Base-by-base conservation (phyloP, 2,888 invertebrate species). In the Melieria picta region DNA sequence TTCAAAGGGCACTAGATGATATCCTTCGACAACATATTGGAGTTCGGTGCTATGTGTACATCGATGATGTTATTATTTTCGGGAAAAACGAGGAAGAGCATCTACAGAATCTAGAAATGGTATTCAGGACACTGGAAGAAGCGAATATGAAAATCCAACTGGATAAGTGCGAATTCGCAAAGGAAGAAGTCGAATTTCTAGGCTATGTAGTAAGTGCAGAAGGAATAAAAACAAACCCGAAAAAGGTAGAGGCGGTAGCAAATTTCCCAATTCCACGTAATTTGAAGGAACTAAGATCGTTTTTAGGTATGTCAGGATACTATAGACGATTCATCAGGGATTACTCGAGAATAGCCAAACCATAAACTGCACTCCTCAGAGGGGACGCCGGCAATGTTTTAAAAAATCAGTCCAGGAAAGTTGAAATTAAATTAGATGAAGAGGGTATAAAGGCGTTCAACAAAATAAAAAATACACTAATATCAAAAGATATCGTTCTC, bases 401-500 rank as follows among this genome's bases (percentile, higher is more conserved):
- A 7, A 57, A 57, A 57, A 57, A 57, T 57, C 30, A 57, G 57
- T 57, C 13, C 9, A 13, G 16, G 57, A 57, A 57, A 13, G 42
- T 57, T 1, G 57, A 57, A 57, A 57, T 57, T 30, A 57, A 57
- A 57, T 16, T 57, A n/a, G 16, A 57, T 5, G 5, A 16, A 57
- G 57, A 57, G 42, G 57, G 7, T 57, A 9, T 57, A 57, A 16
- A 57, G 4, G 13, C 16, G 9, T 57, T 57, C 30, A 30, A 30
- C 30, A 30, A 30, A 30, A 30, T 30, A 30, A 30, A 30, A 30
- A 30, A 3, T 30, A 30, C 30, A 30, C 30, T 30, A 3, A 30
- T 30, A 30, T 30, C 30, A 30, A 30, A 30, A 30, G 30, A 30
- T 30, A 30, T 30, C 30, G 3, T 30, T 30, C 30, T 30, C 3